Base-by-base conservation (phyloP, 2,113 vertebrate genomes). In the Alethe diademata region DNA sequence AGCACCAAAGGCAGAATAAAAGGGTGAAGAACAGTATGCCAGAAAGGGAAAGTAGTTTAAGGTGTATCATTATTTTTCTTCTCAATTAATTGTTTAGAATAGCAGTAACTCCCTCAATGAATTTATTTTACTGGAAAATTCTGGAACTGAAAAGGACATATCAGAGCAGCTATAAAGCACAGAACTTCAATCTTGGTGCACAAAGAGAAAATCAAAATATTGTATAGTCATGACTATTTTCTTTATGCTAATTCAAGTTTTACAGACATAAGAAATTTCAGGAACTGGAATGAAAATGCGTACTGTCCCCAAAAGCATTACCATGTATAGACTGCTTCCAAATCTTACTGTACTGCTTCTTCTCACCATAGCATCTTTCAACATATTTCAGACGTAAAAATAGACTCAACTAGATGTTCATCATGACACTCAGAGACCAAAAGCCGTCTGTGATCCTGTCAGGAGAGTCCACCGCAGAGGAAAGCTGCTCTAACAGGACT, bases 361-460 rank as follows among this genome's bases (percentile, higher is more conserved):
- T 93, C 69, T 88, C 88, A 78, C 53, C 86, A 90, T 2, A 92
- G 56, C 69, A 89, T 85, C 92, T 86, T 91, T 90, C 76, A 81
- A 71, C 74, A 88, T 67, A 93, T 90, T 93, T 93, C 86, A 86
- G 71, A 70, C 36, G 56, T 71, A 95, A 94, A 96, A 95, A 88
- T 38, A 95, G 91, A 95, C 42, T 70, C 82, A 91, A 93, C 89
- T 90, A 74, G 65, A 96, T 88, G 87, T 64, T 90, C 78, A 24
- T 62, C 71, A 70, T 66, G 88, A 94, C 88, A 83, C 79, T 67
- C 23, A 0, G 58, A 95, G 82, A 93, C 94, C 88, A 92, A 88
- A 93, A 94, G 81, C 86, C 2, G 20, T 54, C 86, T 90, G 78
- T 83, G 93, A 92, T 94, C 84, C 53, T 90, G 88, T 90, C 75